A percentile compares a stretch with the other conserved stretches of the same genome.
Evolutionary conservation across 2,113 vertebrate species (phyloP).

Genomic region (Neoarius graeffei): DNA sequence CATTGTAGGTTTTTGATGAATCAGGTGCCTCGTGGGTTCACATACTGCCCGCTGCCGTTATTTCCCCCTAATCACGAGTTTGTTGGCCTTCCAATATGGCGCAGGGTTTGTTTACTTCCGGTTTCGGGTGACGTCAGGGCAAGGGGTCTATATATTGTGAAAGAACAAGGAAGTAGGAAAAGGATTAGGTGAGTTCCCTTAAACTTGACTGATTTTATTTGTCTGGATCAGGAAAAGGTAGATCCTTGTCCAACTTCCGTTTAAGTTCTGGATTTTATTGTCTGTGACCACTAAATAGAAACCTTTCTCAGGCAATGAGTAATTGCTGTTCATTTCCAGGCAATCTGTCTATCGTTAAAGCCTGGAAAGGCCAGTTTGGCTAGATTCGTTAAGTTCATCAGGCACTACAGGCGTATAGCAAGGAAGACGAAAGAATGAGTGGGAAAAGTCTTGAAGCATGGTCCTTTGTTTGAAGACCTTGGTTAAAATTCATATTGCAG

Average conservation of each 20-base stretch:
- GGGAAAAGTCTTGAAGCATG: background rate
- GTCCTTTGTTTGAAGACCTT: background rate
- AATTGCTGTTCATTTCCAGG: constrained; percentile 3
- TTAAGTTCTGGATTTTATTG: background rate
- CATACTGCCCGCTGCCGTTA: no score
- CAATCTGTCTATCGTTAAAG: background rate
- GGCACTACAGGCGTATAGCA: background rate
- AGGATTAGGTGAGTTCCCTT: background rate
- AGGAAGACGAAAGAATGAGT: background rate
- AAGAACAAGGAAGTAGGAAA: background rate
- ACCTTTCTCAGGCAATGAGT: background rate
- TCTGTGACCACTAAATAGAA: background rate
- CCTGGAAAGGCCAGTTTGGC: constrained; percentile 62
- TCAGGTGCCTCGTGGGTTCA: no score
- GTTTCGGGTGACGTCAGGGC: no score
- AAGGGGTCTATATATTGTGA: no score
- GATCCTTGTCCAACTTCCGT: background rate
- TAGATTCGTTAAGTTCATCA: constrained; percentile 42
- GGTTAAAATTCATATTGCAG: background rate
- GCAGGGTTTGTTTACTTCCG: no score
- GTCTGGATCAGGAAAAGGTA: background rate
- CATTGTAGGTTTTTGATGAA: no score
- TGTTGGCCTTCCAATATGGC: no score
- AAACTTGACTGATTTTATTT: background rate
- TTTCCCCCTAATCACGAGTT: no score